Evolutionary conservation across 2,888 invertebrate genomes (phyloP).

Genomic region (Lutraria lutraria): DNA sequence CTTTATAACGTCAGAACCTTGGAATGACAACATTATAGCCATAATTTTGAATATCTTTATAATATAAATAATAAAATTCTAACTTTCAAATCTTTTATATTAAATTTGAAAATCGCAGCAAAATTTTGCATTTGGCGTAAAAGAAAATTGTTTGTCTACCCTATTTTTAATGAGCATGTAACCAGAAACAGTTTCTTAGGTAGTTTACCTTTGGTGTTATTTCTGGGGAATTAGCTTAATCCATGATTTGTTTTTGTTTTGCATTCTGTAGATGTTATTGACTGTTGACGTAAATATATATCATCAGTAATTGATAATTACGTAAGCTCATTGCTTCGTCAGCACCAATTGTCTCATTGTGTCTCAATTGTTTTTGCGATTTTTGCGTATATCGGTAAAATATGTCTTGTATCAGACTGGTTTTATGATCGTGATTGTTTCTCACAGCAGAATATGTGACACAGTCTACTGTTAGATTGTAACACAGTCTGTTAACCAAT

Average conservation of each 20-base stretch:
- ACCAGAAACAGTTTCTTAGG: too few relatives aligned
- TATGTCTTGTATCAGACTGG: background rate
- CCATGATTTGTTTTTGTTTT: background rate
- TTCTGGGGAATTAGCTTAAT: background rate
- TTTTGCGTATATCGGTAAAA: background rate
- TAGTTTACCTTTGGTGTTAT: background rate
- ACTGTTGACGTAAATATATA: background rate
- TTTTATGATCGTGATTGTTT: background rate
- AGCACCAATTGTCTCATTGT: background rate
- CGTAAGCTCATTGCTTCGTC: background rate
- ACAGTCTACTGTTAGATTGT: conserved; percentile 12
- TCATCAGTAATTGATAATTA: background rate
- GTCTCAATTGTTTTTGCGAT: background rate
- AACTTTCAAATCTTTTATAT: too few relatives aligned
- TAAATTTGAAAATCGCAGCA: too few relatives aligned
- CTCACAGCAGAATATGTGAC: background rate
- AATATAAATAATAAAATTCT: too few relatives aligned
- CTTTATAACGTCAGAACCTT: too few relatives aligned
- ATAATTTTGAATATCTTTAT: too few relatives aligned
- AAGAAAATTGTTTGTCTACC: too few relatives aligned
- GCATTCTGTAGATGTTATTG: background rate
- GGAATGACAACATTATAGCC: too few relatives aligned
- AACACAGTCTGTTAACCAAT: background rate
- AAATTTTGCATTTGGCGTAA: too few relatives aligned
- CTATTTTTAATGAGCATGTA: too few relatives aligned